Evolutionary conservation across 2,888 invertebrate species (phyloP).

Genomic region (Cataglyphis altisquamis): DNA sequence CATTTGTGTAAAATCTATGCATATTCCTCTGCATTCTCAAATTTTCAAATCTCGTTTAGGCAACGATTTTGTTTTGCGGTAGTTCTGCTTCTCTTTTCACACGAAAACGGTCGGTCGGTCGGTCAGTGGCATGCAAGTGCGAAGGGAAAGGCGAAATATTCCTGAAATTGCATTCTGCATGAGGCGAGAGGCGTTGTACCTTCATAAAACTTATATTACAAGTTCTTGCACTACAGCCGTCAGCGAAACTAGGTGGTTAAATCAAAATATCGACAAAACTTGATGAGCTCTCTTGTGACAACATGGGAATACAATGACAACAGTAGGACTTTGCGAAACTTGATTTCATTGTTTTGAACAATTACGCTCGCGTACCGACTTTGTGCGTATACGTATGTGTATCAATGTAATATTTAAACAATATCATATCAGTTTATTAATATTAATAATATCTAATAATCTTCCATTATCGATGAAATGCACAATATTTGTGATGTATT

Average conservation of each 20-base stretch:
- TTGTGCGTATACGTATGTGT: background rate
- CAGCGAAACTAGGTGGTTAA: conserved; percentile 34
- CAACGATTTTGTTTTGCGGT: conserved; percentile 13
- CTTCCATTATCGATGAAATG: background rate
- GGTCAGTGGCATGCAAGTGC: background rate
- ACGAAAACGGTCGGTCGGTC: background rate
- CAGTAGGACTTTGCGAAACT: background rate
- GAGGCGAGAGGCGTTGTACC: background rate
- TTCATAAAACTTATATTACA: conserved; percentile 32
- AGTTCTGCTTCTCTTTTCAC: background rate
- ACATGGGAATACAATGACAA: conserved; percentile 37
- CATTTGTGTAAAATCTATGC: background rate
- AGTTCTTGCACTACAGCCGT: conserved; percentile 5
- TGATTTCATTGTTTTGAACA: conserved; percentile 19
- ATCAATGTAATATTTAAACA: background rate
- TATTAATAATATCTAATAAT: too few relatives aligned
- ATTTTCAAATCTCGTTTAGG: conserved; percentile 27
- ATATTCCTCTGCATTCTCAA: background rate
- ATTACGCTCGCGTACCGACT: background rate
- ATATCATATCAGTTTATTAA: too few relatives aligned
- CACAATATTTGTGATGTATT: background rate
- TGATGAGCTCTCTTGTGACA: conserved; percentile 10
- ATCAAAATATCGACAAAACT: conserved; percentile 53
- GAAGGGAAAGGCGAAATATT: conserved; percentile 33
- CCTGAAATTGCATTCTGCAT: conserved; percentile 33